Base-by-base conservation (phyloP, 2,888 invertebrate genomes). In the Tachystola acroxantha region DNA sequence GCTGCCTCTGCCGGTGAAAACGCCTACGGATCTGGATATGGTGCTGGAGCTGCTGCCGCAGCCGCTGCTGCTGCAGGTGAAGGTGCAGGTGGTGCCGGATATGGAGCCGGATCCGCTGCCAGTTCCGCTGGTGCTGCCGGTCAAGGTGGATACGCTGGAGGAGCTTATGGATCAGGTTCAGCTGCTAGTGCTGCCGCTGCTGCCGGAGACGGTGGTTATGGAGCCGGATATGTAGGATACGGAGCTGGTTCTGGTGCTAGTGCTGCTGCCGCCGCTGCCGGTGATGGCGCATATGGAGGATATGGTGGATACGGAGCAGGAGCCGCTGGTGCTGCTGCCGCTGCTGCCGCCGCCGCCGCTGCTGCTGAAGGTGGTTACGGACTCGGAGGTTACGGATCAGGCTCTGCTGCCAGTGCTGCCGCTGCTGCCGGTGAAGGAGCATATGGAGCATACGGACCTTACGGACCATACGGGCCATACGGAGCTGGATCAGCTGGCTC, bases 1-100 rank as follows among this genome's bases (percentile, higher is more conserved):
- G 20, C 22, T 10, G 37, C 32, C 7, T 13, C 39, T 22, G 32
- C 42, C 5, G 37, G 32, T 25, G 32, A 34, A 25, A 11, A 27
- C n/a, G 25, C 25, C 9, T 32, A 39, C 14, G 19, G 32, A 22
- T 32, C 29, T 36, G 16, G 16, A 16, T 16, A 3, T 16, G 16
- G 27, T 10, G 32, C 31, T 7, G 19, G 24, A 25, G 25, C 7
- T 10, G 28, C 34, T 11, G 40, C 33, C 9, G 32, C 24, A n/a
- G 9, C 1, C 5, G 40, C 27, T 11, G 31, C n/a, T 26, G 13
- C 16, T 16, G 16, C 3, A 4, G 16, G 16, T 6, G 16, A 6
- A 4, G 16, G 3, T 16, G 16, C 16, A 3, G 16, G 16, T 16
- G 3, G 3, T 16, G 16, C 3, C 6, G 16, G 3, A 16, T 16